phyloP scores from a whole-genome alignment of 2,113 vertebrate genomes.

The Percopsis transmontana region DNA sequence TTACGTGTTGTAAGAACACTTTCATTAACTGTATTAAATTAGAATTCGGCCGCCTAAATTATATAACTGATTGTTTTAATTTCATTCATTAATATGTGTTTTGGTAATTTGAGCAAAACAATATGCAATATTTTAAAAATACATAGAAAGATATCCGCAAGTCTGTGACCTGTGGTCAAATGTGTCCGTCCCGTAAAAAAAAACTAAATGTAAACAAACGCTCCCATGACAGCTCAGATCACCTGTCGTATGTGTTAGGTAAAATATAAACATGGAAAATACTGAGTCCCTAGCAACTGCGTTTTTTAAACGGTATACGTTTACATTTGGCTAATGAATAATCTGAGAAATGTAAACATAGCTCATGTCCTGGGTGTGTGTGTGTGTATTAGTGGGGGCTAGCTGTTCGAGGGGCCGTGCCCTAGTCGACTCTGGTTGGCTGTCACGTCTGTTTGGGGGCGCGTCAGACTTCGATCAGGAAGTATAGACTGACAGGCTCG shows the following conservation, averaged over 20 bases:
- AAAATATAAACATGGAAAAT: neutral
- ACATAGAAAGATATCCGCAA: neutral
- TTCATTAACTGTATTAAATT: neutral
- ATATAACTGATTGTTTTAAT: neutral
- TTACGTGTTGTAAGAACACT: neutral
- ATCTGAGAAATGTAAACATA: neutral
- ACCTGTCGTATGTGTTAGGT: neutral
- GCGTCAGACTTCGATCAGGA: constrained; percentile 49
- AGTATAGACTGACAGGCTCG: constrained; percentile 47
- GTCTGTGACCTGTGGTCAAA: constrained; percentile 12
- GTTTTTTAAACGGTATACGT: neutral
- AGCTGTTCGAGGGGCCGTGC: constrained; percentile 4
- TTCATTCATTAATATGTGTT: neutral
- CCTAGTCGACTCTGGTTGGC: constrained; percentile 53
- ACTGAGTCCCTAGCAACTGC: neutral
- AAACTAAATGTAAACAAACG: constrained; percentile 66
- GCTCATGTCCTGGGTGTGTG: constrained; percentile 1
- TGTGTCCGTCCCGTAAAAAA: constrained; percentile 48
- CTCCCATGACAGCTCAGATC: constrained; percentile 27
- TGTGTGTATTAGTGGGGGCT: constrained; percentile 21
- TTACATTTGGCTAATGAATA: neutral
- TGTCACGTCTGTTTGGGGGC: constrained; percentile 51
- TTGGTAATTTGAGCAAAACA: neutral
- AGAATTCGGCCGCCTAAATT: neutral
- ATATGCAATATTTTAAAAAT: neutral